Conservation (phyloP, 2,113 vertebrate genomes). For the Limanda limanda region DNA sequence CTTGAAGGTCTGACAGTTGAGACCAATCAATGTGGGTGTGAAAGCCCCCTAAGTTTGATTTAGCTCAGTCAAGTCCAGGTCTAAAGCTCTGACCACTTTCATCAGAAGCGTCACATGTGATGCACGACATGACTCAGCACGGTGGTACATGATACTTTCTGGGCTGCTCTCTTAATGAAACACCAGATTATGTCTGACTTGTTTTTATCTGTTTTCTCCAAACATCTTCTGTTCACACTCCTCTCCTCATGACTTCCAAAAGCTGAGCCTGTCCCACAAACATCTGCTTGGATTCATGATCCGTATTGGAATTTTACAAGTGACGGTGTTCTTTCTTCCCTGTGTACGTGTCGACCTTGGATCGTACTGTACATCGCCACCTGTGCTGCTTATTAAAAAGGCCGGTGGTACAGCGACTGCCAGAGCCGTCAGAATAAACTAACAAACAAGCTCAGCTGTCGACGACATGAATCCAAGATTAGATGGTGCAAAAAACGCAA, state of each 20-base stretch:
- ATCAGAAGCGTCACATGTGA: neutral
- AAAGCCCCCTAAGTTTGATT: neutral
- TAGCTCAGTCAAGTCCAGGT: neutral
- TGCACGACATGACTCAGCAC: neutral
- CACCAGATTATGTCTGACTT: neutral
- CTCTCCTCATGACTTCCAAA: constrained; percentile 1
- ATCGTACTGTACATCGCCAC: constrained; percentile 38
- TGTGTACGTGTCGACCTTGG: constrained; percentile 40
- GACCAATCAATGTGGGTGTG: no score
- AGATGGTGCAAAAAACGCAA: constrained; percentile 13
- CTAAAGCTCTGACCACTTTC: neutral
- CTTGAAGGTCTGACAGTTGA: no score
- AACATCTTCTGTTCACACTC: constrained; percentile 31
- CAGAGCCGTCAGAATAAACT: constrained; percentile 56
- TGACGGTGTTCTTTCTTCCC: constrained; percentile 23
- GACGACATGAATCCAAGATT: neutral
- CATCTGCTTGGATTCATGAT: constrained; percentile 28
- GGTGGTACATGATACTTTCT: no score
- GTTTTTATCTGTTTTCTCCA: neutral
- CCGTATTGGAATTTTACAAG: constrained; percentile 4
- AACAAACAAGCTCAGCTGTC: constrained; percentile 35
- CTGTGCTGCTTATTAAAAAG: constrained; percentile 34
- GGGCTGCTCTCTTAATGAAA: no score
- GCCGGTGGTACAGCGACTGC: constrained; percentile 15
- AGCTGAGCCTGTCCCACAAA: constrained; percentile 15